These are phyloP conservation scores for Hypsopygia costalis DNA, from an alignment of 2,888 invertebrate genomes.

Conservation along the genomic window DNA sequence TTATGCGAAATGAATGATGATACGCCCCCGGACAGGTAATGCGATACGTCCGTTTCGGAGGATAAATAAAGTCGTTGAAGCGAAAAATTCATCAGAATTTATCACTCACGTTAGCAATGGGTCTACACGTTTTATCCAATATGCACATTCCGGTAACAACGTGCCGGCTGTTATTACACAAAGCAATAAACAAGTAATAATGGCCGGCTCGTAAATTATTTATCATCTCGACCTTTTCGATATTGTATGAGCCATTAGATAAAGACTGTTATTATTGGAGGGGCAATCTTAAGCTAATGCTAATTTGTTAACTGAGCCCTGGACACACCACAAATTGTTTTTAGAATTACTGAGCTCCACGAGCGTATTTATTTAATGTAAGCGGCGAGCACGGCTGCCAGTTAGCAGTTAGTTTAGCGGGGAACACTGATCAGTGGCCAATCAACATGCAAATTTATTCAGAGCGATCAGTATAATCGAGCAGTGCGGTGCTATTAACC, in stretches of 20 bases:
- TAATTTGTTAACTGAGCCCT: conserved; percentile 19
- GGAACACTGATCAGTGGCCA: conserved; percentile 61
- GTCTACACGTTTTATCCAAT: conserved; percentile 32
- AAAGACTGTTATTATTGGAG: conserved; percentile 1
- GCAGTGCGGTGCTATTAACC: conserved; percentile 65
- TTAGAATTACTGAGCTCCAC: conserved; percentile 27
- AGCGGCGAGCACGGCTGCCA: conserved; percentile 42
- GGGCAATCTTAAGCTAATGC: conserved; percentile 11
- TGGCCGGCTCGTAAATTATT: neutral
- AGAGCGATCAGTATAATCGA: conserved; percentile 68
- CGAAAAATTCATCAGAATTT: conserved; percentile 64
- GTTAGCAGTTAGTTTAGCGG: conserved; percentile 57
- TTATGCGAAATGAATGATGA: conserved; percentile 55
- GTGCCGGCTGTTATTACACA: neutral
- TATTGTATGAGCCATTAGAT: neutral
- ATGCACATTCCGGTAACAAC: neutral
- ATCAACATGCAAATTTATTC: conserved; percentile 77
- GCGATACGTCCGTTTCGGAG: conserved; percentile 50
- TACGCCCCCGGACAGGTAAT: conserved; percentile 55
- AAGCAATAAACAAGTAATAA: conserved; percentile 1
- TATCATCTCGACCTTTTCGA: conserved; percentile 1
- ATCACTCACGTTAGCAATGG: conserved; percentile 44
- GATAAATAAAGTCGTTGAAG: conserved; percentile 68
- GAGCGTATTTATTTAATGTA: conserved; percentile 49
- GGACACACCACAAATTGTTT: conserved; percentile 27